Base-by-base conservation (phyloP, 35 echinoderm and acorn worm species). In the Strongylocentrotus purpuratus region DNA sequence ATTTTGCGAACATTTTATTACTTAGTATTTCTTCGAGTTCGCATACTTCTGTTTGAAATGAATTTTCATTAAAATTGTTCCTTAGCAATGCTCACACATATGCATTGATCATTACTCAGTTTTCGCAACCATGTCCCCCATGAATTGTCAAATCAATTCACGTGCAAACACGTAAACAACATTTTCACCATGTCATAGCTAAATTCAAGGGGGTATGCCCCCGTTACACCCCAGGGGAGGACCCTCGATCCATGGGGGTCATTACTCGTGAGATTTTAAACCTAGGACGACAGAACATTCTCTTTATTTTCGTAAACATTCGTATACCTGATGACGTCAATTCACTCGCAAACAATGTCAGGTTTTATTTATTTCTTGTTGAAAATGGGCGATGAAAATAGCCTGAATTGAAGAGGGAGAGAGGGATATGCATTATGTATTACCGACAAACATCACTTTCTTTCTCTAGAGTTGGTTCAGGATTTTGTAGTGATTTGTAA, bases 281-380 rank as follows among this genome's bases (percentile, higher is more conserved):
- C 20, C 28, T 0, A 78, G 20, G 61, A 71, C 7, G 65, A 78
- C 28, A 78, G 20, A 78, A n/a, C 28, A 78, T 4, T n/a, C 0
- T 59, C 11, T 17, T 59, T 25, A 18, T 78, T 78, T 22, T 78
- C 25, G 18, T 28, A 22, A 78, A 78, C 65, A 71, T n/a, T 71
- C 61, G 20, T 71, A 71, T 2, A 78, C 5, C 65, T 28, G 3
- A 78, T 78, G 65, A 78, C 65, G 65, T 78, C 65, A 78, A 78
- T 78, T 78, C 22, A 78, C 65, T 78, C 65, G 22, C 65, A 78
- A 78, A 78, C 65, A 78, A 78, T 78, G 65, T 78, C 65, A 78
- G 65, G 5, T 78, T 78, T 28, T 78, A 78, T 78, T 8, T 78
- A 78, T 78, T 55, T 55, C 7, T 55, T 78, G 22, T n/a, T 8